Conservation (phyloP, 1,140 invertebrate species). For the Scaptomyza graminum region DNA sequence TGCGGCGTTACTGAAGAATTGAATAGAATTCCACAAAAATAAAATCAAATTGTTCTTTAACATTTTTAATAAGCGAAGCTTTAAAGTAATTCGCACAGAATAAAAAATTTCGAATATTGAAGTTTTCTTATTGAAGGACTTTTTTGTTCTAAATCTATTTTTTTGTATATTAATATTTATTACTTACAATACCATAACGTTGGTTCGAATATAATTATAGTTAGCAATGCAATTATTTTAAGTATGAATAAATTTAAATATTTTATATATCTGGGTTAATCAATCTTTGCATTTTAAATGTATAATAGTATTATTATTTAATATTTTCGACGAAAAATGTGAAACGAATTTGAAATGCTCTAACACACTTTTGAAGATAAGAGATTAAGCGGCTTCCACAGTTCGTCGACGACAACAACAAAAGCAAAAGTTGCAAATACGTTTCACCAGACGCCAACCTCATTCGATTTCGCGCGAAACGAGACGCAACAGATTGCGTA, state of each 20-base stretch:
- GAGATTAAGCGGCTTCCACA: constrained; percentile 21
- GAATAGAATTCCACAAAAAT: background rate
- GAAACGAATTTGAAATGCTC: constrained; percentile 53
- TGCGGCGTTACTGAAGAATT: constrained; percentile 56
- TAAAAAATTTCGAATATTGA: background rate
- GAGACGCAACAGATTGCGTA: constrained; percentile 63
- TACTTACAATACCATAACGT: constrained; percentile 8
- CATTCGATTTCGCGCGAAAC: constrained; percentile 67
- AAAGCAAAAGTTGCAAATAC: constrained; percentile 44
- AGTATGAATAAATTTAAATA: constrained; percentile 41
- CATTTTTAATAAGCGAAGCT: too few species aligned
- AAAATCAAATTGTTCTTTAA: background rate
- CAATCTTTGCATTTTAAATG: constrained; percentile 43
- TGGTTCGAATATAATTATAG: constrained; percentile 5
- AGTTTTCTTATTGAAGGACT: too few species aligned
- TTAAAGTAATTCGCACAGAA: background rate
- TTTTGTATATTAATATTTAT: constrained; percentile 4
- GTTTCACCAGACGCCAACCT: constrained; percentile 65
- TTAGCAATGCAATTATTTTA: constrained; percentile 24
- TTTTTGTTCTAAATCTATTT: background rate
- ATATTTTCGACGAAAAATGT: constrained; percentile 14
- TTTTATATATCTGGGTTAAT: constrained; percentile 66
- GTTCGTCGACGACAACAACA: constrained; percentile 25
- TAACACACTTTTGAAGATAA: constrained; percentile 11
- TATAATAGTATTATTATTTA: constrained; percentile 9